A percentile compares a stretch with the other conserved stretches of the same genome.
Conservation (phyloP, 2,113 vertebrate species). For the Dunckerocampus dactyliophorus region DNA sequence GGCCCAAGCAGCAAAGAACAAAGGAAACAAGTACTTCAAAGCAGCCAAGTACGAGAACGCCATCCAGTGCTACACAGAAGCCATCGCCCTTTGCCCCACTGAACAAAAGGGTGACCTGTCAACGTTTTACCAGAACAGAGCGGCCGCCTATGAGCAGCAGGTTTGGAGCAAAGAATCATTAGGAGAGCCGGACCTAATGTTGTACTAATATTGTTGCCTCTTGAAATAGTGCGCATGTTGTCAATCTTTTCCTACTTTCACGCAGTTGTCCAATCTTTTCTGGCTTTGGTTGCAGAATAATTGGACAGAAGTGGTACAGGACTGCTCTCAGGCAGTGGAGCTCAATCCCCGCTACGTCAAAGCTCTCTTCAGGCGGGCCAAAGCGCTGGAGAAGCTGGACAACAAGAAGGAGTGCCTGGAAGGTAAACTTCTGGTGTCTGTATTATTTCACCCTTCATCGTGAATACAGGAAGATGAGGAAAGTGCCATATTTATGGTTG, state of each 20-base stretch:
- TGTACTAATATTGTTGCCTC: too few species aligned
- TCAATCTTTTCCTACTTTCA: background rate
- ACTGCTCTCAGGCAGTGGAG: conserved; percentile 90
- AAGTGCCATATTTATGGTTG: background rate
- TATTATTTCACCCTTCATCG: too few species aligned
- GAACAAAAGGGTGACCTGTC: conserved; percentile 92
- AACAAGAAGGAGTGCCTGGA: conserved; percentile 97
- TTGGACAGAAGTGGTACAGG: conserved; percentile 92
- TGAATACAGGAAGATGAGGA: too few species aligned
- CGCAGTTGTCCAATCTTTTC: background rate
- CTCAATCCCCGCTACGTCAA: conserved; percentile 96
- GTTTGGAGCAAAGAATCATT: conserved; percentile 53
- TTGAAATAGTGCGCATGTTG: too few species aligned
- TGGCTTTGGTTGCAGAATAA: conserved; percentile 77
- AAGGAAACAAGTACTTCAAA: conserved; percentile 98
- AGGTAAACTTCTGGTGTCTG: conserved; percentile 68
- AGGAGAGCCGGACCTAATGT: background rate
- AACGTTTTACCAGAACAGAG: conserved; percentile 98
- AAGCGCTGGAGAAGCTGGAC: conserved; percentile 92
- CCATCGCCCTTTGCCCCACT: conserved; percentile 86
- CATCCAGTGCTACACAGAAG: conserved; percentile 97
- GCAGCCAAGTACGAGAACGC: conserved; percentile 93
- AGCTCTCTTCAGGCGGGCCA: conserved; percentile 94
- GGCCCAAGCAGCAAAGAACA: conserved; percentile 95
- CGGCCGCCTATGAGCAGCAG: conserved; percentile 94